Conservation (phyloP, 23 tunicate genomes). For the Trididemnum clinides region DNA sequence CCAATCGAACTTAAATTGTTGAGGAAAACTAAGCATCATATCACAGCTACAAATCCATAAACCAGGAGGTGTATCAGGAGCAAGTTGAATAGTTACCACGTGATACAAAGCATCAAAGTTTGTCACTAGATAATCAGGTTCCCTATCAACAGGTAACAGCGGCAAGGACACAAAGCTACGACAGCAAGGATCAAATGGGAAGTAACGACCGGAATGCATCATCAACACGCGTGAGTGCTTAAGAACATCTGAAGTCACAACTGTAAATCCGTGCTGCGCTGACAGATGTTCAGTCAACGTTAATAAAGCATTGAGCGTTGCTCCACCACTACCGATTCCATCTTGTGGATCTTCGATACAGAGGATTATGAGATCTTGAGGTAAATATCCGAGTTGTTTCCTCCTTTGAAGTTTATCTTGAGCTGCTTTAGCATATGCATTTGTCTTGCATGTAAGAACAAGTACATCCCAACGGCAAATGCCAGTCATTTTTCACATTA, state of each 20-base stretch:
- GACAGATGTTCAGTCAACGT: slow-evolving; percentile 80
- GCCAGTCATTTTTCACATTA: neutral
- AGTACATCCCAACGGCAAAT: slow-evolving; percentile 58
- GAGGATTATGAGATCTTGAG: slow-evolving; percentile 41
- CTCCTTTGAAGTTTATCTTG: slow-evolving; percentile 45
- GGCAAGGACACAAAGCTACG: slow-evolving; percentile 75
- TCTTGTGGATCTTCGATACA: slow-evolving; percentile 90
- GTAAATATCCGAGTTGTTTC: slow-evolving; percentile 48
- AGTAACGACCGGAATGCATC: slow-evolving; percentile 78
- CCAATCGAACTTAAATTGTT: slow-evolving; percentile 42
- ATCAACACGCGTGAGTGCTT: slow-evolving; percentile 55
- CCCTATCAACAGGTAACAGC: slow-evolving; percentile 31
- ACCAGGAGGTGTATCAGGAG: slow-evolving; percentile 71
- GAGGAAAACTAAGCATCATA: slow-evolving; percentile 68
- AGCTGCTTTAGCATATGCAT: slow-evolving; percentile 55
- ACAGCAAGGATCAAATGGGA: slow-evolving; percentile 72
- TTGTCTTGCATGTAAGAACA: slow-evolving; percentile 71
- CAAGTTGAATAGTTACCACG: slow-evolving; percentile 46
- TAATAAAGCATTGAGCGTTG: slow-evolving; percentile 82
- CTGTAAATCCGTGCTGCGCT: slow-evolving; percentile 51
- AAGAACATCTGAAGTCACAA: slow-evolving; percentile 80
- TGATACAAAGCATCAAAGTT: slow-evolving; percentile 74
- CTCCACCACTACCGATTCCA: slow-evolving; percentile 92
- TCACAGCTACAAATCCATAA: slow-evolving; percentile 96
- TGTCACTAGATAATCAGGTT: slow-evolving; percentile 51